A percentile compares a stretch with the other conserved stretches of the same genome.
Evolutionary conservation across 2,888 invertebrate species (phyloP).

Genomic region (Listrodromus nycthemerus): DNA sequence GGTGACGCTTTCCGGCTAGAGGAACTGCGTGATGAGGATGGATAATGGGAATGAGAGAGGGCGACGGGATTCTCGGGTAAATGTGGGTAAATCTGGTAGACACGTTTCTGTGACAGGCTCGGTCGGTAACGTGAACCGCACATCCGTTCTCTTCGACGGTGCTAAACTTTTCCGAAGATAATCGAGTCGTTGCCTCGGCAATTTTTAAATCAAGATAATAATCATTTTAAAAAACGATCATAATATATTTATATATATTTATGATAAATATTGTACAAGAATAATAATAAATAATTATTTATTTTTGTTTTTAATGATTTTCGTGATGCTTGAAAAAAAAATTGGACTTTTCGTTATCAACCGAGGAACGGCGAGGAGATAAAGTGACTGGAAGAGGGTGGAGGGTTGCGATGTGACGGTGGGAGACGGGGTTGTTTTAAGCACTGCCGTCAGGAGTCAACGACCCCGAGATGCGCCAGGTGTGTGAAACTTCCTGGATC

Average conservation of each 20-base stretch:
- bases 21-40: slow-evolving; percentile 50
- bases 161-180: too few species aligned
- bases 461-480: slow-evolving; percentile 52
- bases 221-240: too few species aligned
- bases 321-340: too few species aligned
- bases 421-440: slow-evolving; percentile 45
- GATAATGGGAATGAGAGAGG: slow-evolving; percentile 4
- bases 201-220: too few species aligned
- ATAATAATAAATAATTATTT: too few species aligned
- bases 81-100: slow-evolving; percentile 18
- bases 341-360: not conserved
- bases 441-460: slow-evolving; percentile 53
- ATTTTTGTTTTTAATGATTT: too few species aligned
- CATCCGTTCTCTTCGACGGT: too few species aligned
- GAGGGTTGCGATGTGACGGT: not conserved
- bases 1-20: not conserved
- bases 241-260: too few species aligned
- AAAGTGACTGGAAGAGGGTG: not conserved
- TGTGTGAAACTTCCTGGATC: slow-evolving; percentile 70
- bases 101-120: too few species aligned
- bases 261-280: too few species aligned
- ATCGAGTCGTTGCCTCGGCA: too few species aligned
- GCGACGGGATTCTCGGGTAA: not conserved
- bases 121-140: too few species aligned
- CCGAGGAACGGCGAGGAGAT: not conserved